Base-by-base conservation (phyloP, 2,113 vertebrate species). In the Dicerorhinus sumatrensis region DNA sequence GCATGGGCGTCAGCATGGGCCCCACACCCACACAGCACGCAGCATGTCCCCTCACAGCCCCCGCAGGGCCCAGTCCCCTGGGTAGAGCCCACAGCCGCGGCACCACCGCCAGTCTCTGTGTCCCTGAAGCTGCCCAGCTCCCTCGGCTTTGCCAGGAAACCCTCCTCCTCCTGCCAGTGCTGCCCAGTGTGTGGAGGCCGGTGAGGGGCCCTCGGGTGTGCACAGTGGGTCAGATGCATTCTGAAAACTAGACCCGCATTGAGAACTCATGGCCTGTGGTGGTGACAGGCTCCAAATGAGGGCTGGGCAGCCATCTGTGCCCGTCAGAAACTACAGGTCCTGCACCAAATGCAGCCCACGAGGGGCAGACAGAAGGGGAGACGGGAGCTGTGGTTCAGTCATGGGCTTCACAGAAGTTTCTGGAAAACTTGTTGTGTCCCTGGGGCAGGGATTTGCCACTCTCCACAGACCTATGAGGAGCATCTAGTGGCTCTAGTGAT, bases 401-500 rank as follows among this genome's bases (percentile, higher is more conserved):
- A 27, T 6, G 11, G 54, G 23, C 79, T 2, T 39, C n/a, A 58
- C n/a, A 17, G 54, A 39, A 17, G 23, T 56, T 82, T 82, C 79
- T 29, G 25, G 56, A 82, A 82, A n/a, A 36, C n/a, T n/a, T 42
- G 54, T 14, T 20, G 33, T 18, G 17, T 18, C 33, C 33, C 33
- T 69, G 33, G 65, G 67, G 17, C 25, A 39, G n/a, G 17, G 16
- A 31, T 20, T 12, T 11, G 25, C 23, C 23, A 13, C n/a, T 17
- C 17, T 18, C 9, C 39, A 39, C 54, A 33, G 51, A 8, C 42
- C 36, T 51, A 54, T 33, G 6, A 73, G 51, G n/a, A 54, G 51
- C 3, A 4, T 54, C 14, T 13, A 0, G 67, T 7, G 8, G 70
- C 20, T 21, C 29, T 20, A 1, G 5, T 3, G 56, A 11, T 3